Base-by-base conservation (phyloP, 2,888 invertebrate genomes). In the Cryptocephalus moraei region DNA sequence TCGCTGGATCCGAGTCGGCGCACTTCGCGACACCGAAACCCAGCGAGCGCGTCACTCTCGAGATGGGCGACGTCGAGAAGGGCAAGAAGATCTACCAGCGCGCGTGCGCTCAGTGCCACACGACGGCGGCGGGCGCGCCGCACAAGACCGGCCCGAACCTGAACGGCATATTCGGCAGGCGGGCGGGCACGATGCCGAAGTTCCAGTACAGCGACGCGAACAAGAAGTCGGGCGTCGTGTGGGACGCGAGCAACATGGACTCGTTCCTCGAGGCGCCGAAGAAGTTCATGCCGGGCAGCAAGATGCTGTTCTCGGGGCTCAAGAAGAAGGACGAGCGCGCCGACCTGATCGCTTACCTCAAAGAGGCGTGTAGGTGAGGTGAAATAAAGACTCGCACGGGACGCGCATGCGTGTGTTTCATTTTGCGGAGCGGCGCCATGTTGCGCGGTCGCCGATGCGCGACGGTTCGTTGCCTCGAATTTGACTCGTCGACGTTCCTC, bases 81-180 rank as follows among this genome's bases (percentile, higher is more conserved):
- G 54, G 55, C 6, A 43, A 44, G 41, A 52, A 53, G 47, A 59
- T 84, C 34, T 86, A 85, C 64, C 71, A 76, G 46, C 76, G 76
- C 64, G 69, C 79, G 50, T 87, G 86, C 61, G 65, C 77, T 1
- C 80, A 80, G 60, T 86, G 86, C 63, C 86, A 87, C 64, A 82
- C 80, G 4, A 71, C 73, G 3, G 81, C 82, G 47, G 73, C 74
- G 44, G 80, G 76, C 41, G 85, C 80, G 32, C 77, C 76, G 60
- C 78, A 84, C 63, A 84, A 82, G 68, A 73, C 76, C 39, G 86
- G 86, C 8, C 86, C 86, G 33, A 86, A 85, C 66, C 74, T 87
- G 11, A 62, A 75, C 59, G 84, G 84, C 6, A 57, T 86, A 9
- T 65, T 83, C 47, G 85, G 84, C 8, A 59, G 67, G 48, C 63